These are phyloP conservation scores for Geophilus truncorum DNA, from an alignment of 2,888 invertebrate species.

Conservation along the genomic window DNA sequence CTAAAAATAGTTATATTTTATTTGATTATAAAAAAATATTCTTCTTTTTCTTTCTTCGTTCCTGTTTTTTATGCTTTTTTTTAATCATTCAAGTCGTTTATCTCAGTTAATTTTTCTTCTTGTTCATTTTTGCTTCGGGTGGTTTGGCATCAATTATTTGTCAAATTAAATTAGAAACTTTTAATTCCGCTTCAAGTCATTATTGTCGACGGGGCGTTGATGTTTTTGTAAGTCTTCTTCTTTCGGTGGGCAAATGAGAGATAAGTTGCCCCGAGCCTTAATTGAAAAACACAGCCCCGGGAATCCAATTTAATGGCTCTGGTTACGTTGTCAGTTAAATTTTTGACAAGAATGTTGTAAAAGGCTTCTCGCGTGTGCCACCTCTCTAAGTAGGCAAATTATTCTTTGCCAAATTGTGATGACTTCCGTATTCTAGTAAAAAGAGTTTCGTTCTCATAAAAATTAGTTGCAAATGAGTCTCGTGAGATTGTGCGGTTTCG, in stretches of 20 bases:
- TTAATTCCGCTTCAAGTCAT: conserved; percentile 23
- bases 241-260: conserved; percentile 23
- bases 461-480: neutral
- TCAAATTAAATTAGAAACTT: conserved; percentile 28
- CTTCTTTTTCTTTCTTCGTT: no score
- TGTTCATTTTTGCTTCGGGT: neutral
- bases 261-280: conserved; percentile 28
- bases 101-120: neutral
- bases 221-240: conserved; percentile 28
- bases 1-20: no score
- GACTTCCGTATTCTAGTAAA: neutral
- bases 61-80: neutral
- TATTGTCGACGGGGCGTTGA: conserved; percentile 16
- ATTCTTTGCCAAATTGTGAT: neutral
- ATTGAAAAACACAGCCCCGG: conserved; percentile 30
- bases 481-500: neutral
- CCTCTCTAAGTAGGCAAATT: neutral
- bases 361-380: neutral
- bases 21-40: no score
- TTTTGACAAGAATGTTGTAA: conserved; percentile 28
- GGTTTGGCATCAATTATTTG: conserved; percentile 23
- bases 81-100: neutral
- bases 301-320: conserved; percentile 25
- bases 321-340: conserved; percentile 31
- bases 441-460: neutral